Percentiles rank a stretch among this genome's conserved stretches.
Evolutionary conservation across 1,140 invertebrate genomes (phyloP).

Genomic region (Oedothorax gibbosus): DNA sequence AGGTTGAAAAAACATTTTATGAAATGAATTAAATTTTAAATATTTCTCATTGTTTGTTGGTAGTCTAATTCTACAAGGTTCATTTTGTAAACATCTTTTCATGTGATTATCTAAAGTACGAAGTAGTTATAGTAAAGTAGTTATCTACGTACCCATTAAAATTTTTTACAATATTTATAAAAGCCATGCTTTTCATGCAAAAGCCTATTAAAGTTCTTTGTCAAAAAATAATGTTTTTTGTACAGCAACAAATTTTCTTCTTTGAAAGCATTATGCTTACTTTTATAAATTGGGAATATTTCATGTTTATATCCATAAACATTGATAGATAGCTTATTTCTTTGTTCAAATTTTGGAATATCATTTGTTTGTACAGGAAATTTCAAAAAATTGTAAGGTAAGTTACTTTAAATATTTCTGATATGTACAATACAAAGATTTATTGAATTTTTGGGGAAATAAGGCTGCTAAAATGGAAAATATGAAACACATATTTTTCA

Average conservation of each 20-base stretch:
- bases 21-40: slow-evolving; percentile 26
- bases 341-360: slow-evolving; percentile 24
- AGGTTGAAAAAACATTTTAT: slow-evolving; percentile 25
- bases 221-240: slow-evolving; percentile 35
- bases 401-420: slow-evolving; percentile 15
- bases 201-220: slow-evolving; percentile 30
- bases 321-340: slow-evolving; percentile 16
- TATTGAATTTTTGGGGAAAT: slow-evolving; percentile 23
- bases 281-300: slow-evolving; percentile 6
- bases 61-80: slow-evolving; percentile 15
- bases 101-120: slow-evolving; percentile 4
- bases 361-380: slow-evolving; percentile 15
- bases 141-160: slow-evolving; percentile 13
- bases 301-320: slow-evolving; percentile 20
- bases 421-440: not conserved
- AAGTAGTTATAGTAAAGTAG: no score
- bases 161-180: slow-evolving; percentile 26
- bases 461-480: not conserved
- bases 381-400: not conserved
- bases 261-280: slow-evolving; percentile 12
- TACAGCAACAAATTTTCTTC: slow-evolving; percentile 18
- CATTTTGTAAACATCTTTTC: slow-evolving; percentile 24
- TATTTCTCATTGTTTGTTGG: slow-evolving; percentile 8
- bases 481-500: slow-evolving; percentile 20
- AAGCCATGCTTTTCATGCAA: not conserved